These are phyloP conservation scores for Sorex fumeus DNA, from an alignment of 2,113 vertebrate species.

Conservation along the genomic window DNA sequence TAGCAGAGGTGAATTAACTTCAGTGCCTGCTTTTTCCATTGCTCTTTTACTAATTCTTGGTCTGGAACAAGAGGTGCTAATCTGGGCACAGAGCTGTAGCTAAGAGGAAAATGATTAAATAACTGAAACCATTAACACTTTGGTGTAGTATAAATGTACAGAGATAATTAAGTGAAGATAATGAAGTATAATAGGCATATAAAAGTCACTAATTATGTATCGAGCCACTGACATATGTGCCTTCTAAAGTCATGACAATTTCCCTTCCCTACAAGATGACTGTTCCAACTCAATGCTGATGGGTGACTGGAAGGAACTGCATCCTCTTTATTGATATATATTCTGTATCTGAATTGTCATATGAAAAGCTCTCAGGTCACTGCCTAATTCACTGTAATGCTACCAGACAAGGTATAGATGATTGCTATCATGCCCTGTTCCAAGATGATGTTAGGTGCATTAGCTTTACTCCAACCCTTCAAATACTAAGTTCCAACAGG, in stretches of 20 bases:
- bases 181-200: background rate
- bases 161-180: conserved; percentile 12
- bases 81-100: background rate
- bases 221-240: background rate
- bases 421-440: background rate
- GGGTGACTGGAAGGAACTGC: background rate
- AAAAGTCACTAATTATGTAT: background rate
- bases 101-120: background rate
- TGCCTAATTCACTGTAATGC: background rate
- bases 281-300: background rate
- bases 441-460: background rate
- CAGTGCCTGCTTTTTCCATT: background rate
- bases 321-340: background rate
- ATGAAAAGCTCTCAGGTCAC: background rate
- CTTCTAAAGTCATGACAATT: background rate
- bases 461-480: background rate
- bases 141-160: background rate
- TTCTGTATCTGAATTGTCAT: background rate
- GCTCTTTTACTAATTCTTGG: background rate
- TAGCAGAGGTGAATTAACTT: background rate
- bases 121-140: background rate
- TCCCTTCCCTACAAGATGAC: background rate
- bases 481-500: background rate
- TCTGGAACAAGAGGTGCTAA: background rate
- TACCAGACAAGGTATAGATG: background rate